Evolutionary conservation across 2,113 vertebrate genomes (phyloP).

Genomic region (Thomomys bottae): DNA sequence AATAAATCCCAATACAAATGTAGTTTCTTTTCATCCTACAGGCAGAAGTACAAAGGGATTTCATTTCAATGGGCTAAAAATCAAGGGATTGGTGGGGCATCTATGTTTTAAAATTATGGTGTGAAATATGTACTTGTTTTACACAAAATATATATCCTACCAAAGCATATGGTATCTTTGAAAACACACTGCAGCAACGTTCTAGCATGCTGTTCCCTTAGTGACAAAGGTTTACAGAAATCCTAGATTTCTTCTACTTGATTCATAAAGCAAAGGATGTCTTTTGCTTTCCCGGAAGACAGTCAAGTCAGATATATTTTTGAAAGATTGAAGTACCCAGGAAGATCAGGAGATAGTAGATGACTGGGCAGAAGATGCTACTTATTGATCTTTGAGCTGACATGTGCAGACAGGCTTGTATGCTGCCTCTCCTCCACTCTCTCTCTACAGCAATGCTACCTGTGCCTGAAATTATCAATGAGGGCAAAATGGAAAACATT

Average conservation of each 20-base stretch:
- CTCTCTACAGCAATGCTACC: constrained; percentile 14
- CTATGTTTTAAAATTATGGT: too few species aligned
- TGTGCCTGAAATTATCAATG: not conserved
- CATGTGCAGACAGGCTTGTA: not conserved
- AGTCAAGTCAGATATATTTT: constrained; percentile 9
- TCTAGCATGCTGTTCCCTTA: not conserved
- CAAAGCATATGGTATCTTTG: not conserved
- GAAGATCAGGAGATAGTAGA: not conserved
- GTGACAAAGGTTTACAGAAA: not conserved
- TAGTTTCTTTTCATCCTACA: not conserved
- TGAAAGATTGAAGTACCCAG: not conserved
- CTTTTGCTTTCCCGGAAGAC: not conserved
- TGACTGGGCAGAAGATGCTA: not conserved
- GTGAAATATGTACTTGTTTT: too few species aligned
- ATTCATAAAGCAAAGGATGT: constrained; percentile 3
- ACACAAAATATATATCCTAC: not conserved
- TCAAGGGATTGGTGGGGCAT: not conserved
- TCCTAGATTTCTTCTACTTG: not conserved
- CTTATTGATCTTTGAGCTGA: constrained; percentile 11
- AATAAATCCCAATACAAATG: not conserved
- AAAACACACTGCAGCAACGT: not conserved
- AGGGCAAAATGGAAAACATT: not conserved
- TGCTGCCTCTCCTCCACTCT: not conserved
- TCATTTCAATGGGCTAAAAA: not conserved
- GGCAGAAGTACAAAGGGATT: not conserved